Evolutionary conservation across 2,797 vertebrate genomes (phyloP).

Genomic region (Rhynchonycteris naso): DNA sequence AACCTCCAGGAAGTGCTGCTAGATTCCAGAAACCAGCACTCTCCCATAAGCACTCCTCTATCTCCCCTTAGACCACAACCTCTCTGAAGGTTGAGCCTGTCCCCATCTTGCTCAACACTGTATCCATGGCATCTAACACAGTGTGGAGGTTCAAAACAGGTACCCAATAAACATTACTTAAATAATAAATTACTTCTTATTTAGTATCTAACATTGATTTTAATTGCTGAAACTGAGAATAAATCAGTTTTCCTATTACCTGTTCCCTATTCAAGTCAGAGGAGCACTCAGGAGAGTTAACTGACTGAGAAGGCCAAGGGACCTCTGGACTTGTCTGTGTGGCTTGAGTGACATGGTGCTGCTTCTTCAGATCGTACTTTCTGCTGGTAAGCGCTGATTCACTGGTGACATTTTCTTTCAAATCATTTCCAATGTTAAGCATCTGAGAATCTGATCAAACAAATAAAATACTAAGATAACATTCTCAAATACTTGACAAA

Average conservation of each 20-base stretch:
- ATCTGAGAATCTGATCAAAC: constrained; percentile 83
- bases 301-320: constrained; percentile 62
- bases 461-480: constrained; percentile 56
- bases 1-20: neutral
- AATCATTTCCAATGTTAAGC: constrained; percentile 68
- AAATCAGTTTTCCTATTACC: constrained; percentile 84
- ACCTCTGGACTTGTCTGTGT: constrained; percentile 89
- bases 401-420: constrained; percentile 73
- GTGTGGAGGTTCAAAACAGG: neutral
- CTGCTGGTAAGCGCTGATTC: constrained; percentile 53
- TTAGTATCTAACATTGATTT: neutral
- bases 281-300: constrained; percentile 21
- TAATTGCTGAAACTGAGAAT: constrained; percentile 25
- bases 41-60: neutral
- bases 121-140: neutral
- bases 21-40: neutral
- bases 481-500: constrained; percentile 43
- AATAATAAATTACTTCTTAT: neutral
- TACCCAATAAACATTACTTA: neutral
- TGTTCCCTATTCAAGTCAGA: constrained; percentile 87
- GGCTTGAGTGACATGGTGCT: constrained; percentile 82
- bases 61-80: neutral
- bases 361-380: constrained; percentile 51
- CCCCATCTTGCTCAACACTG: neutral
- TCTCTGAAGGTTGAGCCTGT: neutral